A percentile compares a stretch with the other conserved stretches of the same genome.
These are phyloP conservation scores for Nasua narica DNA, from an alignment of 2,797 vertebrate genomes.

Conservation along the genomic window DNA sequence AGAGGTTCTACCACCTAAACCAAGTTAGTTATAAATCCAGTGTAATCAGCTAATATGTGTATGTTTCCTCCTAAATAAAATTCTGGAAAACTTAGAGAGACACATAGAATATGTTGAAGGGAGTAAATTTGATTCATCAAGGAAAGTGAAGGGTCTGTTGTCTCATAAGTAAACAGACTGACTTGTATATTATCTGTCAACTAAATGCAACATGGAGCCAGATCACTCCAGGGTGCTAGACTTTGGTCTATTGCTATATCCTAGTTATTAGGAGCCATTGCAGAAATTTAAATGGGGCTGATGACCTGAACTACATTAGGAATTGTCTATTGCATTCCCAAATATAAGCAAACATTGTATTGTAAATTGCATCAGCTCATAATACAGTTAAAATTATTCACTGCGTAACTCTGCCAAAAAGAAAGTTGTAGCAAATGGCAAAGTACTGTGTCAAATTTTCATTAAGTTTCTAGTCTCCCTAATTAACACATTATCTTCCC, in stretches of 20 bases:
- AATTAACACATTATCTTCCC: conserved; percentile 26
- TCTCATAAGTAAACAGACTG: conserved; percentile 21
- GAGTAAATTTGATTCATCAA: conserved; percentile 36
- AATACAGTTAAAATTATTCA: conserved; percentile 35
- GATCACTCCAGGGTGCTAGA: not conserved
- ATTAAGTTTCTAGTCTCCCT: not conserved
- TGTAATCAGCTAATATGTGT: not conserved
- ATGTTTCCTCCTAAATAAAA: conserved; percentile 17
- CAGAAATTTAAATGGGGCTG: not conserved
- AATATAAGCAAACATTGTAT: not conserved
- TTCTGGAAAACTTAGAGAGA: conserved; percentile 19
- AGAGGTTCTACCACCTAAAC: conserved; percentile 22
- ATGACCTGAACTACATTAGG: not conserved
- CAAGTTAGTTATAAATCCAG: conserved; percentile 6
- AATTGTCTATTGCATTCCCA: conserved; percentile 31
- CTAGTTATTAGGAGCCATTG: conserved; percentile 3
- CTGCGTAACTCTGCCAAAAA: conserved; percentile 41
- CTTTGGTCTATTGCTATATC: conserved; percentile 25
- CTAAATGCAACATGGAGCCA: not conserved
- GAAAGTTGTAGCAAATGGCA: not conserved
- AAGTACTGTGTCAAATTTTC: conserved; percentile 42
- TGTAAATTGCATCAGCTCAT: not conserved
- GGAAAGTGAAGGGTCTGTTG: not conserved
- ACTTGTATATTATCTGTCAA: not conserved
- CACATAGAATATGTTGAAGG: conserved; percentile 2